phyloP scores from a whole-genome alignment of 2,888 invertebrate genomes.

The Agonopterix alstromeriana region DNA sequence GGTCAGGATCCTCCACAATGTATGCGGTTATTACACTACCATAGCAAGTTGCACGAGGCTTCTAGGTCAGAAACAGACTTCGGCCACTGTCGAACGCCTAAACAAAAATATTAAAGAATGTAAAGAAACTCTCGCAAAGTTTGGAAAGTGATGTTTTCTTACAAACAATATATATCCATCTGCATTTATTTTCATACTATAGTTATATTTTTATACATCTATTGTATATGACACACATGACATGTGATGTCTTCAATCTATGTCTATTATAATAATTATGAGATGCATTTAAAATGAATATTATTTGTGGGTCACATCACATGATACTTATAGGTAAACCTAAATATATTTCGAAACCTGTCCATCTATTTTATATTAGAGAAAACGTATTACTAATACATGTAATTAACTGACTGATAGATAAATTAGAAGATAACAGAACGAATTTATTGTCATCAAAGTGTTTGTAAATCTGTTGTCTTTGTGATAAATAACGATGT shows the following conservation, averaged over 20 bases:
- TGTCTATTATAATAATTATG: not conserved
- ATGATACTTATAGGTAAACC: not conserved
- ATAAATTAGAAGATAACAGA: not conserved
- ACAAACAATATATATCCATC: conserved; percentile 11
- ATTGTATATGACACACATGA: not conserved
- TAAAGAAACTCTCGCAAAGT: conserved; percentile 57
- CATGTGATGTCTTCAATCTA: not conserved
- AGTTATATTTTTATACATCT: conserved; percentile 1
- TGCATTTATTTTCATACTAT: conserved; percentile 23
- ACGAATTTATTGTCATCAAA: conserved; percentile 3
- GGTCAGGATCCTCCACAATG: conserved; percentile 87
- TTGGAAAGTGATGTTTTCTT: conserved; percentile 39
- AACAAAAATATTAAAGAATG: conserved; percentile 81
- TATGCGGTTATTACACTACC: conserved; percentile 60
- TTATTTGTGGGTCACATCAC: conserved; percentile 8
- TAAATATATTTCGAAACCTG: not conserved
- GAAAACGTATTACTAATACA: not conserved
- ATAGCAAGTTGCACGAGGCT: conserved; percentile 54
- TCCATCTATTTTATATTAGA: not conserved
- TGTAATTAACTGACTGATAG: conserved; percentile 3
- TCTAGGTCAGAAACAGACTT: conserved; percentile 77
- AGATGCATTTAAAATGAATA: not conserved
- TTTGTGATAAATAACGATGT: not conserved
- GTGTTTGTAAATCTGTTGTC: not conserved
- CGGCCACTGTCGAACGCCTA: conserved; percentile 86